Base-by-base conservation (phyloP, 2,113 vertebrate species). In the Periophthalmodon schlosseri region DNA sequence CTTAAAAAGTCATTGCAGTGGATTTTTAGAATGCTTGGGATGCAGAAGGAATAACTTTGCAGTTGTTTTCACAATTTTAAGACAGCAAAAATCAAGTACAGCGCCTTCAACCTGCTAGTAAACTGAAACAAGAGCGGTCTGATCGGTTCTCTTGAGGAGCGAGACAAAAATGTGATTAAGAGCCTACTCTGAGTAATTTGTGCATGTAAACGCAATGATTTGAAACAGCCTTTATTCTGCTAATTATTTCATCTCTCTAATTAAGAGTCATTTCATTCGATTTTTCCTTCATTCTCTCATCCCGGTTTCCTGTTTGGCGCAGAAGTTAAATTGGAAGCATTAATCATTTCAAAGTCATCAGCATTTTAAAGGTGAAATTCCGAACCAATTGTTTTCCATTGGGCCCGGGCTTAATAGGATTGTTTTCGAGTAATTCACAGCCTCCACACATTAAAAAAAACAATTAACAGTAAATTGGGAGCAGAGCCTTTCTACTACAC, bases 221-320 rank as follows among this genome's bases (percentile, higher is more conserved):
- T 78, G 81, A 71, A 80, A 63, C 15, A 28, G 84, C 85, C 74
- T 82, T 79, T 84, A 80, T 77, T 87, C 77, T 4, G 11, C 83
- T 92, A 93, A 94, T 92, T 94, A 87, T 77, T 87, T 79, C 65
- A 88, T 72, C 81, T 86, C 80, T 90, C 84, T 80, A 84, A 89
- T 93, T 88, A 87, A 84, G 47, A 77, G 52, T 68, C 71, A 79
- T 85, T 89, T 85, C 12, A 82, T 81, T 83, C 76, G 70, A 50
- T 73, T 82, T 75, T 4, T 1, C 12, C 64, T 80, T 75, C 39
- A 36, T 50, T 79, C 33, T 76, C 85, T 76, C 84, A 87, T 72
- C 28, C 79, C 84, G 87, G 75, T 69, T 74, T 87, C 78, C 44
- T 84, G 67, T 66, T 86, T 68, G 12, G 83, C 78, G 77, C 64